A percentile compares a stretch with the other conserved stretches of the same genome.
phyloP scores from a whole-genome alignment of 2,888 invertebrate genomes.

The Aporophyla nigra region DNA sequence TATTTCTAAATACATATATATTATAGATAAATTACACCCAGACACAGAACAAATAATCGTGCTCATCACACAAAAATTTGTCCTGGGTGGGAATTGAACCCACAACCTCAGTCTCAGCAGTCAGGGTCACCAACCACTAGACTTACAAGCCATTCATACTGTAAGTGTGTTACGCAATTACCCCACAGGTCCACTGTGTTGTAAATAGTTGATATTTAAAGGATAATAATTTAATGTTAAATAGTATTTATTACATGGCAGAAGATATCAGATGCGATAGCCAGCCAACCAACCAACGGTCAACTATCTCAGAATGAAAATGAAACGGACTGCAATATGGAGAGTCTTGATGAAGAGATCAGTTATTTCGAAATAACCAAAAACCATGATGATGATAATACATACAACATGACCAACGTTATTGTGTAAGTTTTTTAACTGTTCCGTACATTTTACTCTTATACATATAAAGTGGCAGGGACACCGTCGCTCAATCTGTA shows the following conservation, averaged over 20 bases:
- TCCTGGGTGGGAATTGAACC: too few species aligned
- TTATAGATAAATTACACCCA: too few species aligned
- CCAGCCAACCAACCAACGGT: conserved; percentile 11
- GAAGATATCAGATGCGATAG: conserved; percentile 60
- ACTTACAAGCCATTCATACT: too few species aligned
- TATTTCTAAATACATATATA: too few species aligned
- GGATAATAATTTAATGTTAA: neutral
- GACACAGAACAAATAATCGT: too few species aligned
- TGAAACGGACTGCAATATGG: conserved; percentile 57
- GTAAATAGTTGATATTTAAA: neutral
- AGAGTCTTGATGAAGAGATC: conserved; percentile 68
- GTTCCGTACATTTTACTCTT: neutral
- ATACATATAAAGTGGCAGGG: neutral
- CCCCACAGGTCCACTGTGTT: too few species aligned
- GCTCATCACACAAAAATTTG: too few species aligned
- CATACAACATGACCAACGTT: conserved; percentile 42
- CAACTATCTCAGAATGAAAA: conserved; percentile 32
- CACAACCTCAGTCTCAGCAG: too few species aligned
- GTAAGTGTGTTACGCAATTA: too few species aligned
- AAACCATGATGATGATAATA: conserved; percentile 40
- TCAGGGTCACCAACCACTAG: too few species aligned
- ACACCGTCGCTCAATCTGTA: too few species aligned
- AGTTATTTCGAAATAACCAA: conserved; percentile 68
- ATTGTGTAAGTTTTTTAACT: conserved; percentile 49
- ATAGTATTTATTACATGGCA: conserved; percentile 46